Evolutionary conservation across 2,113 vertebrate genomes (phyloP).

Genomic region (Lontra canadensis): DNA sequence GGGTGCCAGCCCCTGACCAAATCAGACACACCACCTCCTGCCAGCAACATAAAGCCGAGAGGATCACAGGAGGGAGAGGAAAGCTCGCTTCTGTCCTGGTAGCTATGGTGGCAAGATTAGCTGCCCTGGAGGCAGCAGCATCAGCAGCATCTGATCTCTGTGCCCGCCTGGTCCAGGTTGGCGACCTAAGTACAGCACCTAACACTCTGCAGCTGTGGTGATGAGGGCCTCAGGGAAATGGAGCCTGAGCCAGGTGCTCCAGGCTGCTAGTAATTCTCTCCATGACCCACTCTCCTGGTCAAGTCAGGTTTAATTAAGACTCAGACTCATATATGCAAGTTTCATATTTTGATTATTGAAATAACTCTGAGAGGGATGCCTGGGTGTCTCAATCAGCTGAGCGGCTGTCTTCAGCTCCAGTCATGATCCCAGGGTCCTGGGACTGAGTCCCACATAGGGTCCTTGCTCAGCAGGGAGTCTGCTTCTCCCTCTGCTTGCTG

Average conservation of each 20-base stretch:
- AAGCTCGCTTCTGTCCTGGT: background rate
- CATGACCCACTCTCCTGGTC: background rate
- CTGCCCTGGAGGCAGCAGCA: rapidly evolving
- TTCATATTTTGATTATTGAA: background rate
- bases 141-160: background rate
- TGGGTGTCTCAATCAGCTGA: too few relatives aligned
- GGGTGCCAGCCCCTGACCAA: background rate
- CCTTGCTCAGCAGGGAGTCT: too few relatives aligned
- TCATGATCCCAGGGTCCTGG: too few relatives aligned
- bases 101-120: background rate
- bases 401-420: too few relatives aligned
- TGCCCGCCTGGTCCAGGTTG: background rate
- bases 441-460: too few relatives aligned
- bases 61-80: background rate
- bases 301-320: background rate
- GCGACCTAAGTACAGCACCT: background rate
- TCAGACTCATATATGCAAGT: background rate
- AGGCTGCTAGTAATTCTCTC: background rate
- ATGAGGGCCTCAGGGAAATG: background rate
- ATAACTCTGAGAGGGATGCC: background rate
- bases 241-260: background rate
- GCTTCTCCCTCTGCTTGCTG: too few relatives aligned
- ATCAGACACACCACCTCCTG: background rate
- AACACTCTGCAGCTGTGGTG: background rate
- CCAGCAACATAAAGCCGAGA: background rate